Evolutionary conservation across 2,797 vertebrate genomes (phyloP).

Genomic region (Myotis daubentonii): DNA sequence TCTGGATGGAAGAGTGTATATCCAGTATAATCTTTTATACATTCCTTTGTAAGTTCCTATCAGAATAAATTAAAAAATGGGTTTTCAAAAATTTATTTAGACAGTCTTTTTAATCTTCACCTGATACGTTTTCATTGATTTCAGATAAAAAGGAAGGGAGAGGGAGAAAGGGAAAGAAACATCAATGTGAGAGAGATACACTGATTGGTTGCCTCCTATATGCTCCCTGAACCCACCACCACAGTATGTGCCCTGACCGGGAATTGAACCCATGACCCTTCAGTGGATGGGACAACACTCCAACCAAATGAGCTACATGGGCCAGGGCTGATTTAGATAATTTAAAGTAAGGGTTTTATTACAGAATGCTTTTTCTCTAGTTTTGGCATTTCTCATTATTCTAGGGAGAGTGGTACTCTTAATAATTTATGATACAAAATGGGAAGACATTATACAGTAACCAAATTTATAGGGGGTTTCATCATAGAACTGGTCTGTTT

Average conservation of each 20-base stretch:
- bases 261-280: not conserved
- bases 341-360: slow-evolving; percentile 57
- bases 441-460: slow-evolving; percentile 55
- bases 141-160: not conserved
- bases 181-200: not conserved
- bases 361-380: not conserved
- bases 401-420: slow-evolving; percentile 39
- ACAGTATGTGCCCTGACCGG: not conserved
- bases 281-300: not conserved
- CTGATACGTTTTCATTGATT: not conserved
- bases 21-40: slow-evolving; percentile 33
- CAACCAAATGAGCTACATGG: not conserved
- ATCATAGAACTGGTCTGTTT: slow-evolving; percentile 72
- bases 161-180: not conserved
- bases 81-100: slow-evolving; percentile 48
- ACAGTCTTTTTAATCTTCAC: not conserved
- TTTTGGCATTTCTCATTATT: slow-evolving; percentile 53
- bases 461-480: slow-evolving; percentile 68
- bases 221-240: not conserved
- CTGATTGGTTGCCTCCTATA: not conserved
- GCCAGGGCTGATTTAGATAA: slow-evolving; percentile 22
- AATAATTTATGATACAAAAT: slow-evolving; percentile 71
- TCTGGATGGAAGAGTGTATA: not conserved
- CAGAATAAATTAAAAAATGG: slow-evolving; percentile 12
- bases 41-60: slow-evolving; percentile 32